These are phyloP conservation scores for Calyptommatus sinebrachiatus DNA, from an alignment of 2,113 vertebrate genomes.

Conservation along the genomic window DNA sequence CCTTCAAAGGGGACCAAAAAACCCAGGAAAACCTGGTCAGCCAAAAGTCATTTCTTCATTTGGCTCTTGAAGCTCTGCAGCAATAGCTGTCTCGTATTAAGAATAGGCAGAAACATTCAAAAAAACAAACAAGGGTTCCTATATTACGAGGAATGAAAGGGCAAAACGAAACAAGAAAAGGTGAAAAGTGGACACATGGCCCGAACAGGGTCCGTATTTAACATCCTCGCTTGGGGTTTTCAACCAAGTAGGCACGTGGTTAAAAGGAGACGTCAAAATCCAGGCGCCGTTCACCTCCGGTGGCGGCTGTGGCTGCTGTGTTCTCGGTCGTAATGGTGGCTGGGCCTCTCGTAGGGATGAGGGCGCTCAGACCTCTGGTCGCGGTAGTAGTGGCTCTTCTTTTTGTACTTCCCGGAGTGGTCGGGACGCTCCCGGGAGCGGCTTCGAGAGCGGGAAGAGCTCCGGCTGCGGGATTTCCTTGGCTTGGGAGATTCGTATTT, in stretches of 20 bases:
- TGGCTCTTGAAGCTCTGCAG: background rate
- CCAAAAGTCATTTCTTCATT: background rate
- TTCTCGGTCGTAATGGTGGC: conserved; percentile 74
- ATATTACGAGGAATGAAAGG: background rate
- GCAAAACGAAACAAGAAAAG: background rate
- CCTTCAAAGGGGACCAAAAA: conserved; percentile 9
- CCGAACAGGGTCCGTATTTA: conserved; percentile 5
- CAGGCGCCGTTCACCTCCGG: conserved; percentile 57
- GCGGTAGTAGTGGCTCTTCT: conserved; percentile 75
- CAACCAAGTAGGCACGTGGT: background rate
- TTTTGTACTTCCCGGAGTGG: conserved; percentile 75
- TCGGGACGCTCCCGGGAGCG: conserved; percentile 72
- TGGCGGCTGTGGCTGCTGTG: conserved; percentile 73
- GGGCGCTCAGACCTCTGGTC: conserved; percentile 68
- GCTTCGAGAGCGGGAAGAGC: conserved; percentile 73
- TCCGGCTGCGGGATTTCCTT: conserved; percentile 59
- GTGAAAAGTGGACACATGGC: background rate
- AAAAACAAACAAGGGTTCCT: background rate
- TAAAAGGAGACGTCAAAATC: background rate
- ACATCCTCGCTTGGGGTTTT: background rate
- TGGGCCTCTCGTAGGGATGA: conserved; percentile 68
- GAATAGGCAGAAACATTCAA: background rate
- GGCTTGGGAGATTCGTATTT: conserved; percentile 63
- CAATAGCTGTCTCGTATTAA: background rate
- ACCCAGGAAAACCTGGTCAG: background rate